These are phyloP conservation scores for Graphium colonna DNA, from an alignment of 2,888 invertebrate genomes.

Conservation along the genomic window DNA sequence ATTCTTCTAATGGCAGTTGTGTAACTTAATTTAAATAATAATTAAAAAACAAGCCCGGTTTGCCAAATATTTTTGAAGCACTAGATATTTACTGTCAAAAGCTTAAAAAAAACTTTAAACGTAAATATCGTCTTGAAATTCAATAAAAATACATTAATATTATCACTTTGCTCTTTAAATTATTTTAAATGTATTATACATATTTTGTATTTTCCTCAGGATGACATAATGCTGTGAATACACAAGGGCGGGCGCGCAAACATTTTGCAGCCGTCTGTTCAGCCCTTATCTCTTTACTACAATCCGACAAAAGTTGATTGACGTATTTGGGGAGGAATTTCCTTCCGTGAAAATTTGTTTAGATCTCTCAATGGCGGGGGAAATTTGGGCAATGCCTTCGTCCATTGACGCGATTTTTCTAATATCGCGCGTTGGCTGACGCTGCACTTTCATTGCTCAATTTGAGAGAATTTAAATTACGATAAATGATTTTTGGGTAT, in stretches of 20 bases:
- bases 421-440: slow-evolving; percentile 28
- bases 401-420: slow-evolving; percentile 43
- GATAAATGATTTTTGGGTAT: slow-evolving; percentile 32
- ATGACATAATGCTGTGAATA: background rate
- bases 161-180: too few relatives aligned
- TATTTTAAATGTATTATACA: too few relatives aligned
- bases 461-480: slow-evolving; percentile 32
- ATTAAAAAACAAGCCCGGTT: too few relatives aligned
- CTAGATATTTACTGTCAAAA: too few relatives aligned
- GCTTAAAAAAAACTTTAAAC: too few relatives aligned
- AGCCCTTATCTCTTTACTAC: slow-evolving; percentile 49
- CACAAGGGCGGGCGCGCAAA: slow-evolving; percentile 1
- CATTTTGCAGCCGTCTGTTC: slow-evolving; percentile 24
- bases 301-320: slow-evolving; percentile 66
- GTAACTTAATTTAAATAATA: too few relatives aligned
- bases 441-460: background rate
- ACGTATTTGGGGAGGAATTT: slow-evolving; percentile 58
- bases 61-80: too few relatives aligned
- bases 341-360: slow-evolving; percentile 62
- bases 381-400: slow-evolving; percentile 53
- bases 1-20: too few relatives aligned
- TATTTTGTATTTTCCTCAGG: background rate
- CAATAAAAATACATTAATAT: too few relatives aligned
- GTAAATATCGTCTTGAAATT: too few relatives aligned
- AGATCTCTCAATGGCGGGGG: slow-evolving; percentile 52